Conservation (phyloP, 2,888 invertebrate species). For the Caradrina clavipalpis region DNA sequence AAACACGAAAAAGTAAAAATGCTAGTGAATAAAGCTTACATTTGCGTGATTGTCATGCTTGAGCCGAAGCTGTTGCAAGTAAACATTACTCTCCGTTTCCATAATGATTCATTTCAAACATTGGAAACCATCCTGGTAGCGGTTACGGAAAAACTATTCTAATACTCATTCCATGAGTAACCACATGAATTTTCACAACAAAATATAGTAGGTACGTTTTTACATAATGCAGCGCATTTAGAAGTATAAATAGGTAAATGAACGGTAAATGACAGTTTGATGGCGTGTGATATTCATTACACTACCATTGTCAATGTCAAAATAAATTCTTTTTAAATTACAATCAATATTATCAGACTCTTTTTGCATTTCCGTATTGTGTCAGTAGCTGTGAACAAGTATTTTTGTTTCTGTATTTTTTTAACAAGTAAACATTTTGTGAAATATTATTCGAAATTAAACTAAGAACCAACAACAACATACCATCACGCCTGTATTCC, state of each 20-base stretch:
- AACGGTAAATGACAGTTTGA: constrained; percentile 28
- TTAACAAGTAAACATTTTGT: too few species aligned
- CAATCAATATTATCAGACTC: background rate
- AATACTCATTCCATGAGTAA: constrained; percentile 65
- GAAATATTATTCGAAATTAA: too few species aligned
- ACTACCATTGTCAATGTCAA: constrained; percentile 39
- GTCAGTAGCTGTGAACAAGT: too few species aligned
- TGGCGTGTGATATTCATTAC: constrained; percentile 23
- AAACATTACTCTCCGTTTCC: constrained; percentile 79
- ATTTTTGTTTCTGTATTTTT: too few species aligned
- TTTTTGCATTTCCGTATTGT: too few species aligned
- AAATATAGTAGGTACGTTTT: constrained; percentile 46
- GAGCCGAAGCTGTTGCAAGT: constrained; percentile 76
- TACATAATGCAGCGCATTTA: constrained; percentile 58
- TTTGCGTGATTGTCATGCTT: constrained; percentile 77
- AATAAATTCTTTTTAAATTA: constrained; percentile 20
- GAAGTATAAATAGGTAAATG: constrained; percentile 28
- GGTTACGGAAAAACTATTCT: constrained; percentile 47
- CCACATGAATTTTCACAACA: constrained; percentile 61
- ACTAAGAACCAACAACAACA: too few species aligned
- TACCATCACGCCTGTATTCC: too few species aligned
- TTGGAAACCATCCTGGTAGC: constrained; percentile 62
- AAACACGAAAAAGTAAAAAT: background rate
- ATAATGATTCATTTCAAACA: constrained; percentile 68
- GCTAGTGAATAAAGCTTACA: constrained; percentile 62